Evolutionary conservation across 37 sponge, comb jelly and placozoan genomes (phyloP), one percentile per base, ranked within the genome.

Genomic region (Ephydatia muelleri): DNA sequence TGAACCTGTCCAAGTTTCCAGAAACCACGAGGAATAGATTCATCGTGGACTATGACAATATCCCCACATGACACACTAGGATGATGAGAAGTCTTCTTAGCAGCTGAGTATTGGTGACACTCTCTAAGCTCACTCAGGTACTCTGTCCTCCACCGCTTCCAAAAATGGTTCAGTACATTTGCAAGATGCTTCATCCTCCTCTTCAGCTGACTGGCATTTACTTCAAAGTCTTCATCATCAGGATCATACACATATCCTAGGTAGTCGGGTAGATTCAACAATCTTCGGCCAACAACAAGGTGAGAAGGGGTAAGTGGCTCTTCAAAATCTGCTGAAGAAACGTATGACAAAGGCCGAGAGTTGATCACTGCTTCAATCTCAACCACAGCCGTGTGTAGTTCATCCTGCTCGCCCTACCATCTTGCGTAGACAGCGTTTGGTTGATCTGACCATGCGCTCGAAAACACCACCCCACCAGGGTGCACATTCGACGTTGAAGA

Each of bases 231-330:
- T n/a, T n/a, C n/a, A n/a, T n/a, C n/a, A n/a, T n/a, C n/a, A n/a
- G n/a, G n/a, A n/a, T 21, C 21, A 22, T 11, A 28, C 1, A 47
- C 4, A 30, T 39, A 25, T 22, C 74, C 48, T 25, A 49, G n/a
- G 66, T 19, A 33, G 38, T 80, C 81, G 33, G 81, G 81, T 34
- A 80, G 37, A 47, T 21, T 80, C 21, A 80, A 37, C 21, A 80
- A 14, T 36, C 69, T 80, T 33, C 70, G 70, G 9, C 81, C 81
- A 25, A 67, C 70, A 25, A 80, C 21, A n/a, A 80, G 70, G 38
- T 80, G 85, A 2, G 85, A 84, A 68, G 78, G 85, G 8, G 85
- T 84, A 16, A 84, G 78, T 38, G 85, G 78, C 31, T 84, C 85
- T 11, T 84, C 85, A 33, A 77, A 12, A 28, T 86, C 80, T 26